Percentiles rank a stretch among this genome's conserved stretches.
Conservation (phyloP, 2,797 vertebrate genomes). For the Danio choprae region DNA sequence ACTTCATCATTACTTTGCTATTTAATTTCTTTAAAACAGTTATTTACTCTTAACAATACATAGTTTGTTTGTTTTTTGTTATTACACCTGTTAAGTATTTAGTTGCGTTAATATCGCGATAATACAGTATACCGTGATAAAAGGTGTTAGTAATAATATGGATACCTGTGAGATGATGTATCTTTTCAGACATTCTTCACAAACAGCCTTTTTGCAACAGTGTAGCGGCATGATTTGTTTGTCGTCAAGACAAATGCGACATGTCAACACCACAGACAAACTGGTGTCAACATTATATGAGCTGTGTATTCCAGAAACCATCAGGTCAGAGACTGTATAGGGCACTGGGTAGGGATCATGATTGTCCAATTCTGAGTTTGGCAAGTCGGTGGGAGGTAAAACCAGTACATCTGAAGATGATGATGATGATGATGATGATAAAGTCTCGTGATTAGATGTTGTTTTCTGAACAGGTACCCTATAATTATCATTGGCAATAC, state of each 20-base stretch:
- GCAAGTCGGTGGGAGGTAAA: constrained; percentile 41
- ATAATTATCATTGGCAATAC: constrained; percentile 84
- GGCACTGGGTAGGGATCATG: constrained; percentile 64
- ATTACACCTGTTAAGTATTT: too few relatives aligned
- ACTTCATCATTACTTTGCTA: too few relatives aligned
- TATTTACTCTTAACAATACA: too few relatives aligned
- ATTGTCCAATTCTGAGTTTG: constrained; percentile 47
- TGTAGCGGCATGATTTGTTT: constrained; percentile 87
- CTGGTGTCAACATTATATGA: constrained; percentile 69
- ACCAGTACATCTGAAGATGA: constrained; percentile 43
- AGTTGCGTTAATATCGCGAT: too few relatives aligned
- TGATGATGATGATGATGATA: background rate
- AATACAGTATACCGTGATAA: too few relatives aligned
- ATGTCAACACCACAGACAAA: constrained; percentile 79
- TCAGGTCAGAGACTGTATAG: constrained; percentile 80
- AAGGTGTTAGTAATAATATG: background rate
- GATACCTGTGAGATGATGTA: constrained; percentile 93
- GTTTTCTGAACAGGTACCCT: constrained; percentile 56
- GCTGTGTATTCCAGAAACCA: constrained; percentile 71
- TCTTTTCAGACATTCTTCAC: constrained; percentile 91
- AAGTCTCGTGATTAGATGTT: constrained; percentile 54
- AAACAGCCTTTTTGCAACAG: constrained; percentile 94
- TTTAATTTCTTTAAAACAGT: too few relatives aligned
- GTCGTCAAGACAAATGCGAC: constrained; percentile 92
- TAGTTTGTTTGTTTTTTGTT: too few relatives aligned